These are phyloP conservation scores for Anarrhichthys ocellatus DNA, from an alignment of 2,113 vertebrate species.

Conservation along the genomic window DNA sequence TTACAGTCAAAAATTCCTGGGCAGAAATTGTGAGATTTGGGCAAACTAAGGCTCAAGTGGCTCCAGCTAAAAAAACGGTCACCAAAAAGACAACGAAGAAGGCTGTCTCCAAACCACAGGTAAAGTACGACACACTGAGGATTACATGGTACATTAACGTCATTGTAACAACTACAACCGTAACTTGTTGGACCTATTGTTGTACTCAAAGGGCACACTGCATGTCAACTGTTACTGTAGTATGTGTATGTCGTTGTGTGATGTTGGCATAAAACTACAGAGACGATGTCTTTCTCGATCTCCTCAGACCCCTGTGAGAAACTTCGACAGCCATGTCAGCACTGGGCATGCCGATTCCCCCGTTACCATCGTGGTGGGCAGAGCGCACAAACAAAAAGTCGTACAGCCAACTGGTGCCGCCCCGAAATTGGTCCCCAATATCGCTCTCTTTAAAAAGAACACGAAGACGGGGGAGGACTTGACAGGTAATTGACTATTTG, in stretches of 20 bases:
- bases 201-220: background rate
- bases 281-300: background rate
- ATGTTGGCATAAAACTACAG: background rate
- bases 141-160: background rate
- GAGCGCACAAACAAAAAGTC: slow-evolving; percentile 78
- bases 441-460: slow-evolving; percentile 70
- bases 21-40: slow-evolving; percentile 89
- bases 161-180: too few species aligned
- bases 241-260: background rate
- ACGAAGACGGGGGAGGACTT: slow-evolving; percentile 87
- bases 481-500: slow-evolving; percentile 78
- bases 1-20: slow-evolving; percentile 84
- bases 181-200: background rate
- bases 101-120: slow-evolving; percentile 72
- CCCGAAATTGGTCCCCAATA: slow-evolving; percentile 84
- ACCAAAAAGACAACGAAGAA: slow-evolving; percentile 62
- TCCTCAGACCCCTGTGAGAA: slow-evolving; percentile 84
- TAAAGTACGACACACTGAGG: slow-evolving; percentile 29
- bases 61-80: slow-evolving; percentile 60
- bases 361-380: slow-evolving; percentile 85
- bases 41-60: slow-evolving; percentile 75
- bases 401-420: slow-evolving; percentile 68
- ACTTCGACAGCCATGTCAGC: slow-evolving; percentile 74
- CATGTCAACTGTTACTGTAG: background rate
- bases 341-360: slow-evolving; percentile 92